A percentile compares a stretch with the other conserved stretches of the same genome.
These are phyloP conservation scores for Mesorhabditis spiculigera DNA, from an alignment of 2,888 invertebrate species.

Conservation along the genomic window DNA sequence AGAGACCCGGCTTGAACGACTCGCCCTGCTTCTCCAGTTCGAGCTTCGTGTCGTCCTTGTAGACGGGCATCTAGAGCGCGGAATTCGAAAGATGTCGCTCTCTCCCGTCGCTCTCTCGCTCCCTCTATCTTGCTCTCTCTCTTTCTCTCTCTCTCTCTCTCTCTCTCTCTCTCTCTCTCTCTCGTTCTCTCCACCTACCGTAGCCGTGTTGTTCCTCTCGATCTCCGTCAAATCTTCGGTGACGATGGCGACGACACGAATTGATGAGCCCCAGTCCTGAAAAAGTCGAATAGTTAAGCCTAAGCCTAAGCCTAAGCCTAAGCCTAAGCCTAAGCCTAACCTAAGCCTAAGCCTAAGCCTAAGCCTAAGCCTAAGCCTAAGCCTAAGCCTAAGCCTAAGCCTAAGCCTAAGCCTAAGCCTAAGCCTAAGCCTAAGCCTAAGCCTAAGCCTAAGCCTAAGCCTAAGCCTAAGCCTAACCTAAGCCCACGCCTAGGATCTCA, in stretches of 20 bases:
- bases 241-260: conserved; percentile 81
- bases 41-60: conserved; percentile 75
- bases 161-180: not conserved
- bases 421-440: not conserved
- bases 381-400: not conserved
- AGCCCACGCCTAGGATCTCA: not conserved
- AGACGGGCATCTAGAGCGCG: conserved; percentile 70
- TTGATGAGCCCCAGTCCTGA: conserved; percentile 70
- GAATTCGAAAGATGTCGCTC: not conserved
- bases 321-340: not conserved
- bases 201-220: conserved; percentile 53
- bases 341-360: not conserved
- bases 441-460: not conserved
- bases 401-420: not conserved
- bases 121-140: not conserved
- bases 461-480: not conserved
- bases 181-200: conserved; percentile 14
- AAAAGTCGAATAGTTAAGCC: conserved; percentile 7
- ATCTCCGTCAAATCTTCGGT: conserved; percentile 78
- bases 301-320: not conserved
- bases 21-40: conserved; percentile 77
- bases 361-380: not conserved
- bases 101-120: too few relatives aligned
- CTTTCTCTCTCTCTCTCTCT: not conserved
- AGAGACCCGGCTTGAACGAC: conserved; percentile 82